Percentiles rank a stretch among this genome's conserved stretches.
These are phyloP conservation scores for Mantis religiosa DNA, from an alignment of 2,888 invertebrate genomes.

Conservation along the genomic window DNA sequence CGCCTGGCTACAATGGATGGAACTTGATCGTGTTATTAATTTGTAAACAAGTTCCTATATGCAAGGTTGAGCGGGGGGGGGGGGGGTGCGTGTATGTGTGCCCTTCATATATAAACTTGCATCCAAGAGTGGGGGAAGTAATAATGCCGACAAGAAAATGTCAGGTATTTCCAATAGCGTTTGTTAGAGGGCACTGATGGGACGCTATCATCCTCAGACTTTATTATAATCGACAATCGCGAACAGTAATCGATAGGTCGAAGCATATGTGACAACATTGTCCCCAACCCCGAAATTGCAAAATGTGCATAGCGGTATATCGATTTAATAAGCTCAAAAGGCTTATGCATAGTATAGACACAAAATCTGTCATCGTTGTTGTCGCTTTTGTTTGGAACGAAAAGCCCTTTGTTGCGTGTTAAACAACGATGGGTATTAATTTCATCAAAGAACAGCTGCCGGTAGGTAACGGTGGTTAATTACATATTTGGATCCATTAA, in stretches of 20 bases:
- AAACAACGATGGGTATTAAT: not conserved
- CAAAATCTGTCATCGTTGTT: not conserved
- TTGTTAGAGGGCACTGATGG: not conserved
- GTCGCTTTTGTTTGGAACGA: not conserved
- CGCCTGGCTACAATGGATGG: not conserved
- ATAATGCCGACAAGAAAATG: not conserved
- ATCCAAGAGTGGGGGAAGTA: not conserved
- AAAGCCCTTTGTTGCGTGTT: not conserved
- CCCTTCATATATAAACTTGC: not conserved
- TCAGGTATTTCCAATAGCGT: conserved; percentile 6
- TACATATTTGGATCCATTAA: not conserved
- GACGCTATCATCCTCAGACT: not conserved
- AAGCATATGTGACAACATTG: not conserved
- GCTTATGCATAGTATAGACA: not conserved
- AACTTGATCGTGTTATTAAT: conserved; percentile 9
- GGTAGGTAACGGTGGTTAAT: not conserved
- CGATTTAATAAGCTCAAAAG: not conserved
- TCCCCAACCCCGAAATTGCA: not conserved
- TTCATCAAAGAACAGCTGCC: not conserved
- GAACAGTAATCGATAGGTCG: not conserved
- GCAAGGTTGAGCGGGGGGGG: not conserved
- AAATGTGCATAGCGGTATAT: not conserved
- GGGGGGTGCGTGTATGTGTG: not conserved
- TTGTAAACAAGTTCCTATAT: not conserved
- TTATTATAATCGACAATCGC: not conserved